Evolutionary conservation across 2,888 invertebrate genomes (phyloP).

Genomic region (Agonopterix arenella): DNA sequence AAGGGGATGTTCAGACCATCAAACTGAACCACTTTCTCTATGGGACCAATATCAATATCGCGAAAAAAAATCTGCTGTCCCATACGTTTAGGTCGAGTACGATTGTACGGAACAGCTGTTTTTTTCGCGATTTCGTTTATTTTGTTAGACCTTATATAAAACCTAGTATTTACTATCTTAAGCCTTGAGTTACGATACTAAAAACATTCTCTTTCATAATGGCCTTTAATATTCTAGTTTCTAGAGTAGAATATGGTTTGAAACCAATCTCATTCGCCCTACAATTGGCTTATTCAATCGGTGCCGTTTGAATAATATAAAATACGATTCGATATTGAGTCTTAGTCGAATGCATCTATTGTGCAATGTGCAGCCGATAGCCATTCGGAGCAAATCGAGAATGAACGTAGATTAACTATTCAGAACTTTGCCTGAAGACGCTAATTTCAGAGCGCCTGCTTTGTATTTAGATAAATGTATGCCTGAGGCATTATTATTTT

Average conservation of each 20-base stretch:
- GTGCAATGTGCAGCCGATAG: slow-evolving; percentile 42
- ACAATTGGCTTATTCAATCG: neutral
- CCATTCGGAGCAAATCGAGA: slow-evolving; percentile 61
- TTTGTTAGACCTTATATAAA: too few relatives aligned
- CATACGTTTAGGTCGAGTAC: too few relatives aligned
- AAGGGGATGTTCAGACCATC: too few relatives aligned
- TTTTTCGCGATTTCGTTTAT: too few relatives aligned
- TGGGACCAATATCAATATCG: too few relatives aligned
- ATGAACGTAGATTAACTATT: slow-evolving; percentile 68
- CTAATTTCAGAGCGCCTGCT: slow-evolving; percentile 28
- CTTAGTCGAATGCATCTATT: slow-evolving; percentile 58
- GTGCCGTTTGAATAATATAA: slow-evolving; percentile 11
- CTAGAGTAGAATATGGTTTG: neutral
- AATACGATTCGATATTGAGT: slow-evolving; percentile 24
- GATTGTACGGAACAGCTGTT: too few relatives aligned
- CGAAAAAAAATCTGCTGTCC: too few relatives aligned
- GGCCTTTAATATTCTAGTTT: neutral
- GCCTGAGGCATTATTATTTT: neutral
- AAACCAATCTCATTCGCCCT: too few relatives aligned
- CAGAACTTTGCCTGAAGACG: slow-evolving; percentile 48
- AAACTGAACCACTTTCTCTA: too few relatives aligned
- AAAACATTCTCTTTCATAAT: too few relatives aligned
- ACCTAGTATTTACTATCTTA: too few relatives aligned
- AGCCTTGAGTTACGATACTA: too few relatives aligned
- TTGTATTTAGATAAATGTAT: slow-evolving; percentile 1